phyloP scores from a whole-genome alignment of 2,888 invertebrate species.

The Lypha dubia region DNA sequence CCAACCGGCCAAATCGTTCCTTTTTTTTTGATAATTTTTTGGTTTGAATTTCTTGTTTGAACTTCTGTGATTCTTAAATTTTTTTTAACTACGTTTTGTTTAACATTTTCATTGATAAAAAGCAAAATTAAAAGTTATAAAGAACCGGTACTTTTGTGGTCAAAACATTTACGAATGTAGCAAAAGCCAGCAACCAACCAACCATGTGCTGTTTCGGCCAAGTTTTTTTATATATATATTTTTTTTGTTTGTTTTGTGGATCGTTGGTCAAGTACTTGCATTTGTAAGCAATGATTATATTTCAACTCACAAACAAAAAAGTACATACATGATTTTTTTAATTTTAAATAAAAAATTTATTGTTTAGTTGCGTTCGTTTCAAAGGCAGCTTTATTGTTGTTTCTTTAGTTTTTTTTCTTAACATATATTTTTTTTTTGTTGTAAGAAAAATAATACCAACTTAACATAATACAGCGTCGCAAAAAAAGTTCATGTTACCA shows the following conservation, averaged over 20 bases:
- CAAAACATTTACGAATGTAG: constrained; percentile 68
- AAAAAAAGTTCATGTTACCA: constrained; percentile 79
- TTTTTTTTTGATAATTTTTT: constrained; percentile 49
- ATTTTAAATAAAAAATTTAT: constrained; percentile 15
- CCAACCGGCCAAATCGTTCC: constrained; percentile 63
- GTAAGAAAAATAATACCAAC: constrained; percentile 59
- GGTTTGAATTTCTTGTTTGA: constrained; percentile 37
- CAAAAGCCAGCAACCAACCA: constrained; percentile 35
- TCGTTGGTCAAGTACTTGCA: constrained; percentile 59
- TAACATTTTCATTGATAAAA: constrained; percentile 40
- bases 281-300: constrained; percentile 63
- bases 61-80: constrained; percentile 10
- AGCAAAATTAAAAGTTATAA: constrained; percentile 37
- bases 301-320: constrained; percentile 19
- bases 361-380: constrained; percentile 9
- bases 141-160: constrained; percentile 70
- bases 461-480: constrained; percentile 49
- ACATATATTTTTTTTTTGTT: no score
- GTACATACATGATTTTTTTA: constrained; percentile 16
- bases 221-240: constrained; percentile 46
- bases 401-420: constrained; percentile 41
- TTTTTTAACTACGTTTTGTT: not conserved
- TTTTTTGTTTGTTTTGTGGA: no score
- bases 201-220: constrained; percentile 33
- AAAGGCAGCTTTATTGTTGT: constrained; percentile 28